Base-by-base conservation (phyloP, 2,888 invertebrate species). In the Acanthosepion pharaonis region DNA sequence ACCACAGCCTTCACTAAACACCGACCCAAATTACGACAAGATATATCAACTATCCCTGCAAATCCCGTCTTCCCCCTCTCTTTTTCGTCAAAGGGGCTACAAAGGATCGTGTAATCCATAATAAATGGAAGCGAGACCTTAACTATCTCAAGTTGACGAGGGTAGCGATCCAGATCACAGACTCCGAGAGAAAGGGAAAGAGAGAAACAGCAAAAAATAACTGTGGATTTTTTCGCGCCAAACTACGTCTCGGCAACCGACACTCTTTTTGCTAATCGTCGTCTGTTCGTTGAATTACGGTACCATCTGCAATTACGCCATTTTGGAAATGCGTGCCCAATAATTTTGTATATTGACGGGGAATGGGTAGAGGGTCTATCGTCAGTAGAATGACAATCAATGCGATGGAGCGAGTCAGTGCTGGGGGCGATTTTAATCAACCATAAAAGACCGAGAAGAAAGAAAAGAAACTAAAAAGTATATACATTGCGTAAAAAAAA, bases 401-500 rank as follows among this genome's bases (percentile, higher is more conserved):
- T 25, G 64, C 28, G 28, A 28, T 64, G 64, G 64, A 64, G 64
- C 28, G 64, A 64, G 25, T 64, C 64, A 64, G 25, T 64, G 64
- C 64, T 64, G 64, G 64, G 64, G 64, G 64, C 64, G 64, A 64
- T 64, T 64, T 64, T 64, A 64, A 64, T 64, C 64, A 64, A 64
- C 6, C 23, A 23, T 64, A 64, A 64, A 25, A 64, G 23, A 25
- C 51, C 15, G 51, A 15, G 51, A 51, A 51, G 8, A 51, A 6
- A 51, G 51, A 51, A 51, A 51, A 51, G 51, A 51, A 51, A 51
- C 9, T 15, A 51, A 51, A 51, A 51, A 51, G 51, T 51, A 51
- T 51, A 51, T 51, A 51, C 51, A 51, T 15, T 51, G 51, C 51
- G 51, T 51, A 51, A 51, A 51, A 51, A 51, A 51, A 51, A 11